phyloP scores from a whole-genome alignment of 2,888 invertebrate genomes.

The Amblyteles armatorius region DNA sequence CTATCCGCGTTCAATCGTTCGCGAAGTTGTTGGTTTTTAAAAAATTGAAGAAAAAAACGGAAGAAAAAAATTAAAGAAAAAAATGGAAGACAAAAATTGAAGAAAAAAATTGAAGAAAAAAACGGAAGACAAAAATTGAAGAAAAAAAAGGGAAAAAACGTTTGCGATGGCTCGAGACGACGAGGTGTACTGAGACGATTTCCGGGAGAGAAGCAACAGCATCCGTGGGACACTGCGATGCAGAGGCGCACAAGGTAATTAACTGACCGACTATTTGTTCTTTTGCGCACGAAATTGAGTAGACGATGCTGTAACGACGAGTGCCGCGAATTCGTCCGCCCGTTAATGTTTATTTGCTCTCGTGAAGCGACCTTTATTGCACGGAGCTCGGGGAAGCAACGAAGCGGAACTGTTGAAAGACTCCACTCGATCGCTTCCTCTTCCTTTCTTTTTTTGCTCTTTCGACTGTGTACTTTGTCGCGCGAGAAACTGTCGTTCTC shows the following conservation, averaged over 20 bases:
- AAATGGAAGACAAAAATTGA: too few relatives aligned
- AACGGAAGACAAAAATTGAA: background rate
- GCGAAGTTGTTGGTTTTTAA: background rate
- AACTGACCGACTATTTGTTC: background rate
- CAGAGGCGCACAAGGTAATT: conserved; percentile 54
- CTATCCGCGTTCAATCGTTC: background rate
- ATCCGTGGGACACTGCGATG: conserved; percentile 39
- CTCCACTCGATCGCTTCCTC: background rate
- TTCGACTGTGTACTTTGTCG: too few relatives aligned
- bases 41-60: background rate
- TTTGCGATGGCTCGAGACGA: conserved; percentile 13
- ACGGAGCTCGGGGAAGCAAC: conserved; percentile 16
- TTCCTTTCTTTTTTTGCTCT: background rate
- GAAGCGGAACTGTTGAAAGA: background rate
- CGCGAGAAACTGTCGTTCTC: too few relatives aligned
- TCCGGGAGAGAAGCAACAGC: conserved; percentile 35
- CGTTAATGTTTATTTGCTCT: conserved; percentile 33
- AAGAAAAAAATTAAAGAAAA: too few relatives aligned
- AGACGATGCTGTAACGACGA: background rate
- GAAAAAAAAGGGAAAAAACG: background rate
- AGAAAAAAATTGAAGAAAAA: background rate
- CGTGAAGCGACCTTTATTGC: conserved; percentile 32
- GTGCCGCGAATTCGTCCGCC: conserved; percentile 3
- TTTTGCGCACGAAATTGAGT: conserved; percentile 1
- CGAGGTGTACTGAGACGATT: conserved; percentile 4